Evolutionary conservation across 2,888 invertebrate species (phyloP).

Genomic region (Campoplex nolae): DNA sequence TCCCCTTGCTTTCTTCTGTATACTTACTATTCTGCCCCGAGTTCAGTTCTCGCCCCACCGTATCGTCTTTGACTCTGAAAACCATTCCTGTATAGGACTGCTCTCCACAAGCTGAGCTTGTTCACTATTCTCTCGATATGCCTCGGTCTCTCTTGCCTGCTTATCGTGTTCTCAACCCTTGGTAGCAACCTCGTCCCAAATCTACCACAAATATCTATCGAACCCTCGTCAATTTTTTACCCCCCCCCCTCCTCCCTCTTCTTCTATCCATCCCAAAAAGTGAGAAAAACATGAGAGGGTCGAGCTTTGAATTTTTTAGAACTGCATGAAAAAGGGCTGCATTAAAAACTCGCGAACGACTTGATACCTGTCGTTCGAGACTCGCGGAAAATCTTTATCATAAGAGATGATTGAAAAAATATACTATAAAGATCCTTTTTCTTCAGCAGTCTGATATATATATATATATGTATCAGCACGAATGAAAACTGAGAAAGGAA

Average conservation of each 20-base stretch:
- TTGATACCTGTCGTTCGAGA: background rate
- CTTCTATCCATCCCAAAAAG: background rate
- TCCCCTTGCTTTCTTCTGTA: background rate
- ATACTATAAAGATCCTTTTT: background rate
- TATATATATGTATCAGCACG: background rate
- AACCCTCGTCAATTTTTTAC: slow-evolving; percentile 27
- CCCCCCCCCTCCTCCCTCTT: background rate
- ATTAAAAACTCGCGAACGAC: background rate
- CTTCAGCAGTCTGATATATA: background rate
- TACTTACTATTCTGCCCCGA: background rate
- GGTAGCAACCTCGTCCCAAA: slow-evolving; percentile 42
- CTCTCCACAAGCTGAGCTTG: slow-evolving; percentile 45
- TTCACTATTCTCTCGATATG: slow-evolving; percentile 35
- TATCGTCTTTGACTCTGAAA: slow-evolving; percentile 15
- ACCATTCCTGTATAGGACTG: slow-evolving; percentile 12
- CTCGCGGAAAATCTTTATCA: background rate
- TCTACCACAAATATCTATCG: slow-evolving; percentile 32
- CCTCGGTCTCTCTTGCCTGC: slow-evolving; percentile 23
- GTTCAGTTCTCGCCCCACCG: background rate
- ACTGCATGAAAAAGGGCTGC: background rate
- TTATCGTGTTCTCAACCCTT: slow-evolving; percentile 34
- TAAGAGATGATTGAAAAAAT: background rate
- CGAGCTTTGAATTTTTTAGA: background rate
- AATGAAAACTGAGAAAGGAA: background rate
- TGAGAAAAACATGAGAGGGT: background rate